Evolutionary conservation across 2,888 invertebrate genomes (phyloP), one percentile per base, ranked within the genome.

Genomic region (Caenorhabditis angaria): DNA sequence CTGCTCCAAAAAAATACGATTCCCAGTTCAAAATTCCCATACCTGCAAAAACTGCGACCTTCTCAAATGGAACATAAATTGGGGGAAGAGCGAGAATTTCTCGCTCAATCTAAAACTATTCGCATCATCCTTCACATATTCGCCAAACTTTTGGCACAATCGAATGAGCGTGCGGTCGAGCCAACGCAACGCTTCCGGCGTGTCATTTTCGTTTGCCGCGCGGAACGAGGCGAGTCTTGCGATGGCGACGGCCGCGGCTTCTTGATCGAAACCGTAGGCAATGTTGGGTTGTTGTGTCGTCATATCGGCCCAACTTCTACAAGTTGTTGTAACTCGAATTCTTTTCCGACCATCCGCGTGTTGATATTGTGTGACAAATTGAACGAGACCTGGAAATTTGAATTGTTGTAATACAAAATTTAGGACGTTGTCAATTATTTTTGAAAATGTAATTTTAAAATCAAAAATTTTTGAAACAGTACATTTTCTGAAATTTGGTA

Each of bases 11-110:
- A n/a, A n/a, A n/a, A n/a, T n/a, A n/a, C n/a, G n/a, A n/a, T n/a
- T n/a, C n/a, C n/a, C n/a, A n/a, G n/a, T n/a, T n/a, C n/a, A n/a
- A n/a, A n/a, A n/a, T n/a, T n/a, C n/a, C 14, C 99, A 99, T 58
- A 99, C 97, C 91, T 85, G 85, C 27, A 99, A 91, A 90, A 99
- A 99, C 90, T 97, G 99, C 28, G 97, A 99, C 81, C 99, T 92
- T 53, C 99, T 91, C 85, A 99, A 90, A 88, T 99, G 99, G 89
- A 97, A 99, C 97, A 99, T 97, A 89, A 99, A 99, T 90, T 99
- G 99, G 53, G 99, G 99, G 90, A 97, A 99, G 68, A 99, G 90
- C 70, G 95, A 94, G 90, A 99, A 99, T 90, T 96, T 97, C 88
- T 97, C 97, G 1, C 94, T 92, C 70, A 99, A 91, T 60, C 96